Percentiles rank a stretch among this genome's conserved stretches.
phyloP scores from a whole-genome alignment of 2,888 invertebrate species.

The Erebia ligea region DNA sequence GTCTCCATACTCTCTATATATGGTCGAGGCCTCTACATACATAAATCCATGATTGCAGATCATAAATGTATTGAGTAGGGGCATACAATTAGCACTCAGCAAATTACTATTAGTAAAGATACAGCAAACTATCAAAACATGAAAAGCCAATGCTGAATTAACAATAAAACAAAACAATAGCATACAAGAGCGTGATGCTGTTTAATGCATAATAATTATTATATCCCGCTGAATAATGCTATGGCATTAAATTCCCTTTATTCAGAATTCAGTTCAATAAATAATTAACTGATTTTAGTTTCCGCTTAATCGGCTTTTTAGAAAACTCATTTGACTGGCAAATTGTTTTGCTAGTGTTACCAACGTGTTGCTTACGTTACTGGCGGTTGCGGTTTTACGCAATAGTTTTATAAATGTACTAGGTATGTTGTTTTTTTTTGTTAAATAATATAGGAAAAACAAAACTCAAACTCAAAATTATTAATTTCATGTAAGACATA shows the following conservation, averaged over 20 bases:
- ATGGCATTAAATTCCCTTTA: slow-evolving; percentile 51
- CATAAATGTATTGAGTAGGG: neutral
- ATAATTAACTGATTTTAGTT: slow-evolving; percentile 80
- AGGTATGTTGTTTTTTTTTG: too few relatives aligned
- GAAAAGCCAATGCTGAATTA: slow-evolving; percentile 37
- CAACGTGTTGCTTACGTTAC: slow-evolving; percentile 58
- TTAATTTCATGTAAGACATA: too few relatives aligned
- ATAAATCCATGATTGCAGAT: neutral
- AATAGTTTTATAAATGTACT: neutral
- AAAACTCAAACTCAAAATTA: too few relatives aligned
- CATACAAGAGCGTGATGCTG: slow-evolving; percentile 39
- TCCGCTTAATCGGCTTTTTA: slow-evolving; percentile 81
- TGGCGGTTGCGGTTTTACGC: slow-evolving; percentile 42
- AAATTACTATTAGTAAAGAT: slow-evolving; percentile 14
- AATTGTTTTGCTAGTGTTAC: slow-evolving; percentile 67
- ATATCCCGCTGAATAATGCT: slow-evolving; percentile 42
- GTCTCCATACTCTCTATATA: neutral
- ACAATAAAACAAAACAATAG: slow-evolving; percentile 35
- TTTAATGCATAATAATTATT: slow-evolving; percentile 45
- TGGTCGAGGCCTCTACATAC: neutral
- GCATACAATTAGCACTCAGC: slow-evolving; percentile 12
- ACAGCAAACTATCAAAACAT: slow-evolving; percentile 22
- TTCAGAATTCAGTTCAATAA: slow-evolving; percentile 59
- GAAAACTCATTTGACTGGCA: slow-evolving; percentile 80
- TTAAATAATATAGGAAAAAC: too few relatives aligned